These are phyloP conservation scores for Hippocampus guttulatus DNA, from an alignment of 2,113 vertebrate genomes.

Conservation along the genomic window DNA sequence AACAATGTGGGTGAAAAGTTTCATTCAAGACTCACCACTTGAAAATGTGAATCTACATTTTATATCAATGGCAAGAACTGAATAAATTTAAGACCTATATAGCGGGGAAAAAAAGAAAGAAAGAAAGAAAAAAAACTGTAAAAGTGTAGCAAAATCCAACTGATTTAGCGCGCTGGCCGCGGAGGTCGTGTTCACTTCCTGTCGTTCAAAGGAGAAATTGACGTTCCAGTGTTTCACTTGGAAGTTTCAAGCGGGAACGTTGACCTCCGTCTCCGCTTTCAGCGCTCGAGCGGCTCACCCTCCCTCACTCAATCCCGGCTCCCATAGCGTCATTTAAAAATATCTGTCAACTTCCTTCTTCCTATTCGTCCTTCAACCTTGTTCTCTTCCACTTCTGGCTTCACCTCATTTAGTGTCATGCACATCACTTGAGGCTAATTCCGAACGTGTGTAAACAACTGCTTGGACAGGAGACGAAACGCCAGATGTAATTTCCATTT, in stretches of 20 bases:
- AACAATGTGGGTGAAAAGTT: too few relatives aligned
- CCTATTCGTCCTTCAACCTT: conserved; percentile 5
- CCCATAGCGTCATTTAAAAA: conserved; percentile 31
- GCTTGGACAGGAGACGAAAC: too few relatives aligned
- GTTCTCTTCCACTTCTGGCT: conserved; percentile 9
- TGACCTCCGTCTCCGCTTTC: conserved; percentile 46
- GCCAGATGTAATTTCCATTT: too few relatives aligned
- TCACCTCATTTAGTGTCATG: background rate
- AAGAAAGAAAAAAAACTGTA: too few relatives aligned
- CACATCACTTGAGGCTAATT: background rate
- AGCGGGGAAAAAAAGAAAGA: too few relatives aligned
- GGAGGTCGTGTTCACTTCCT: conserved; percentile 16
- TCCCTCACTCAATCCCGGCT: background rate
- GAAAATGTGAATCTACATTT: too few relatives aligned
- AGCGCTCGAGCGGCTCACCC: background rate
- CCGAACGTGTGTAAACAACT: background rate
- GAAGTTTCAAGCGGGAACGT: conserved; percentile 37
- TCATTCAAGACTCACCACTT: too few relatives aligned
- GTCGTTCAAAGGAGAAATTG: conserved; percentile 19
- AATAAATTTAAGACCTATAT: too few relatives aligned
- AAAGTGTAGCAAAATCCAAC: too few relatives aligned
- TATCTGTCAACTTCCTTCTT: conserved; percentile 26
- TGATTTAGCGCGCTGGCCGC: background rate
- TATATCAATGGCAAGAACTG: too few relatives aligned
- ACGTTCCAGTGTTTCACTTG: conserved; percentile 48